Percentiles rank a stretch among this genome's conserved stretches.
Conservation (phyloP, 2,113 vertebrate genomes). For the Cettia cetti region DNA sequence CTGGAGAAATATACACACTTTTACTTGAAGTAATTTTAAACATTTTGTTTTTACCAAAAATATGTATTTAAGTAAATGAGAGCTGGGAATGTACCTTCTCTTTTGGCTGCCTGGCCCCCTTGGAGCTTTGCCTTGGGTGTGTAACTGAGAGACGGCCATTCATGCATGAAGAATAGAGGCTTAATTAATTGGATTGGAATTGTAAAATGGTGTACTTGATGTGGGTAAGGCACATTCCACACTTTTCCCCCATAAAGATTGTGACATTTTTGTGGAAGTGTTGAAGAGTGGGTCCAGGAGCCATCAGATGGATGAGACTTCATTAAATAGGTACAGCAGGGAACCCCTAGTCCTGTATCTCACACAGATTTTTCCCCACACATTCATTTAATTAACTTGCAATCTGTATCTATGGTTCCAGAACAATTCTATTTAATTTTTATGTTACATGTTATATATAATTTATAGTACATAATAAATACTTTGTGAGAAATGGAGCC, state of each 20-base stretch:
- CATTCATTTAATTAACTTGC: constrained; percentile 61
- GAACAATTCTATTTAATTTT: constrained; percentile 69
- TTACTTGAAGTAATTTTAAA: neutral
- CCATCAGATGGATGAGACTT: constrained; percentile 68
- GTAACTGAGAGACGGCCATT: constrained; percentile 56
- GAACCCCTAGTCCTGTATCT: constrained; percentile 43
- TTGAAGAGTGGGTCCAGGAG: constrained; percentile 65
- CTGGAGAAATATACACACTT: constrained; percentile 12
- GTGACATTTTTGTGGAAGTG: constrained; percentile 69
- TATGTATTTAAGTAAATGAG: constrained; percentile 26
- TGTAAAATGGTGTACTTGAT: constrained; percentile 68
- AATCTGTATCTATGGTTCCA: constrained; percentile 55
- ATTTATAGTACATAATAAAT: constrained; percentile 72
- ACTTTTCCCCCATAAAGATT: constrained; percentile 64
- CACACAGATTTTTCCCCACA: neutral
- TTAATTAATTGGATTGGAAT: constrained; percentile 72
- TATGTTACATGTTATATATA: constrained; percentile 61
- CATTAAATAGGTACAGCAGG: constrained; percentile 69
- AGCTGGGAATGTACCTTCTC: constrained; percentile 3
- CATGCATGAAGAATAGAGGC: constrained; percentile 65
- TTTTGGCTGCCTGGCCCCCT: constrained; percentile 44
- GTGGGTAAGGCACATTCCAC: constrained; percentile 63
- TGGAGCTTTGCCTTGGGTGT: constrained; percentile 49
- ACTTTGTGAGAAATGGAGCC: constrained; percentile 64
- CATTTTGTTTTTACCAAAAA: constrained; percentile 36